Conservation (phyloP, 2,797 vertebrate genomes). For the Neosilurus hyrtlii region DNA sequence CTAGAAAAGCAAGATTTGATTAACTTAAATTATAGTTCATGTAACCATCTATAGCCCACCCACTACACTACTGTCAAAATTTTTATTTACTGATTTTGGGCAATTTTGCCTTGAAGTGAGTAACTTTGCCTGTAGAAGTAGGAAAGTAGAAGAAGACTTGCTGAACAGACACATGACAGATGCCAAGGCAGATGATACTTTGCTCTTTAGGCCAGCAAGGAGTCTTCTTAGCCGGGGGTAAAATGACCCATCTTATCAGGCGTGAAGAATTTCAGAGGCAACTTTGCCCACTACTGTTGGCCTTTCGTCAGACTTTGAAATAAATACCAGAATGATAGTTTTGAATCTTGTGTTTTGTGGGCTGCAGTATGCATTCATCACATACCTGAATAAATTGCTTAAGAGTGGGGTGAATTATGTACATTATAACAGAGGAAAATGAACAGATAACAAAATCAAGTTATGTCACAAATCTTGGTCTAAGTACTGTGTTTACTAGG, state of each 20-base stretch:
- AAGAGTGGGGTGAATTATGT: background rate
- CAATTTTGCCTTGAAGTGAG: conserved; percentile 6
- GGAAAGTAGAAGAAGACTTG: background rate
- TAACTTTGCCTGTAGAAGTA: background rate
- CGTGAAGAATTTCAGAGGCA: conserved; percentile 53
- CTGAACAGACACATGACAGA: conserved; percentile 47
- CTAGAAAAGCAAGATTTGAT: background rate
- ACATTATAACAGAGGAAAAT: background rate
- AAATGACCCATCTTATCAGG: conserved; percentile 44
- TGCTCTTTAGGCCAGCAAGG: conserved; percentile 39
- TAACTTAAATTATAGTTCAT: conserved; percentile 6
- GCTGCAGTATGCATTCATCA: background rate
- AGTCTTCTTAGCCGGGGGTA: background rate
- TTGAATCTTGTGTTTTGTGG: background rate
- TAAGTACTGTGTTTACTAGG: background rate
- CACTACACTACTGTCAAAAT: background rate
- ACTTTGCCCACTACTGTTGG: conserved; percentile 44
- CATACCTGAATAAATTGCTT: conserved; percentile 7
- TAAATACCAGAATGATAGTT: conserved; percentile 31
- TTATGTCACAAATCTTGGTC: background rate
- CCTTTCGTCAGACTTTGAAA: conserved; percentile 41
- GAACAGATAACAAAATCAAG: background rate
- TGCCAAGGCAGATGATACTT: conserved; percentile 46
- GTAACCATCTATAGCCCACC: background rate
- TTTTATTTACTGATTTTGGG: background rate